Conservation (phyloP, 2,888 invertebrate species). For the Eupithecia exiguata region DNA sequence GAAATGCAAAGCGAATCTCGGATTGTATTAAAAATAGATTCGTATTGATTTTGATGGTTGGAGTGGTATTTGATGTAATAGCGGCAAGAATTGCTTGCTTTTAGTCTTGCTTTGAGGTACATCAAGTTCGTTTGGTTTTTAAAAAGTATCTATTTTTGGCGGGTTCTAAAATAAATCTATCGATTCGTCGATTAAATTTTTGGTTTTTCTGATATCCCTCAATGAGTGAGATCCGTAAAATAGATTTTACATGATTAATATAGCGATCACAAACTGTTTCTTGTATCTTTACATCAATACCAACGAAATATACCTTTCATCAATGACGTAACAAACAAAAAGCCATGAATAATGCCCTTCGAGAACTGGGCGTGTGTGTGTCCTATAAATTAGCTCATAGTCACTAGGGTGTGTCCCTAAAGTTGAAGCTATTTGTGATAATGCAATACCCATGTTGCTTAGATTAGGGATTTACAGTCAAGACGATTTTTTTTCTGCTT, state of each 20-base stretch:
- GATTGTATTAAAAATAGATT: constrained; percentile 29
- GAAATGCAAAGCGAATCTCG: constrained; percentile 29
- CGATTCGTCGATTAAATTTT: too few relatives aligned
- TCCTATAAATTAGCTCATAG: constrained; percentile 8
- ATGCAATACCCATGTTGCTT: background rate
- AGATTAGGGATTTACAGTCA: background rate
- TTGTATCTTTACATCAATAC: background rate
- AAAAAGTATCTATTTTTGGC: too few relatives aligned
- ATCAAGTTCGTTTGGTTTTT: too few relatives aligned
- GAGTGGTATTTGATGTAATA: constrained; percentile 1
- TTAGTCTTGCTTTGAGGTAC: too few relatives aligned
- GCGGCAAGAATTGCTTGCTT: background rate
- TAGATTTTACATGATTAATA: background rate
- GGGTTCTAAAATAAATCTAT: too few relatives aligned
- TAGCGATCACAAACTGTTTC: background rate
- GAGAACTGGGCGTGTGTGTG: constrained; percentile 9
- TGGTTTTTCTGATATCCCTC: too few relatives aligned
- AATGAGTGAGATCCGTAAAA: too few relatives aligned
- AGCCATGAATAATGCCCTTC: background rate
- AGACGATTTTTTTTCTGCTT: background rate
- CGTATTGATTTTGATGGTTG: constrained; percentile 31
- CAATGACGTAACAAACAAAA: constrained; percentile 3
- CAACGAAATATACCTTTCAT: background rate
- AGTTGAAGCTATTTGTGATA: constrained; percentile 8
- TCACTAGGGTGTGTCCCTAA: background rate